Conservation (phyloP, 2,797 vertebrate genomes). For the Cirrhinus mrigala region DNA sequence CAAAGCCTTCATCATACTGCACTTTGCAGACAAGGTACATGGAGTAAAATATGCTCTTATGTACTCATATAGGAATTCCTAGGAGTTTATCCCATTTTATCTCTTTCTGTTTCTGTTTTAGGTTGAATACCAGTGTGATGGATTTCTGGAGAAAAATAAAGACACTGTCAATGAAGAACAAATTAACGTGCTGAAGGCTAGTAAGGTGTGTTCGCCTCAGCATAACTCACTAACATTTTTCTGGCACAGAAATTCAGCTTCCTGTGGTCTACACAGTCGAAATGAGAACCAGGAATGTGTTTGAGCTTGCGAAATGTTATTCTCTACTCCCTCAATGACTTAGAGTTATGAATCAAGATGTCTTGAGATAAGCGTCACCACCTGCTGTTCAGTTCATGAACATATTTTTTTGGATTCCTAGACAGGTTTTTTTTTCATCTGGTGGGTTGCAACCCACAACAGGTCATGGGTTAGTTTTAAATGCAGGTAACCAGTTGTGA, state of each 20-base stretch:
- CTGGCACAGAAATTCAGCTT: slow-evolving; percentile 7
- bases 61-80: not conserved
- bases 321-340: slow-evolving; percentile 1
- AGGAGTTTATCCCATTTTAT: not conserved
- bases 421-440: not conserved
- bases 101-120: slow-evolving; percentile 64
- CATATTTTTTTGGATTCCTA: not conserved
- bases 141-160: slow-evolving; percentile 99
- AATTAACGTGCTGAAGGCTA: slow-evolving; percentile 92
- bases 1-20: slow-evolving; percentile 93
- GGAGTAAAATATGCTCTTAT: not conserved
- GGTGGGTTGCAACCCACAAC: not conserved
- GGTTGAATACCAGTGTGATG: slow-evolving; percentile 97
- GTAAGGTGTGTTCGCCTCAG: slow-evolving; percentile 85
- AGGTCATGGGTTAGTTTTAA: not conserved
- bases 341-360: not conserved
- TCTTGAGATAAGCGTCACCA: slow-evolving; percentile 65
- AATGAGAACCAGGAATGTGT: slow-evolving; percentile 18
- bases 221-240: not conserved
- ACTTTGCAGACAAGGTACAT: slow-evolving; percentile 97
- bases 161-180: slow-evolving; percentile 97
- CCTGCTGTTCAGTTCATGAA: slow-evolving; percentile 65
- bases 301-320: slow-evolving; percentile 36
- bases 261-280: not conserved
- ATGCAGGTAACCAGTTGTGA: not conserved